Conservation (phyloP, 2,888 invertebrate genomes). For the Venustoraphidia nigricollis region DNA sequence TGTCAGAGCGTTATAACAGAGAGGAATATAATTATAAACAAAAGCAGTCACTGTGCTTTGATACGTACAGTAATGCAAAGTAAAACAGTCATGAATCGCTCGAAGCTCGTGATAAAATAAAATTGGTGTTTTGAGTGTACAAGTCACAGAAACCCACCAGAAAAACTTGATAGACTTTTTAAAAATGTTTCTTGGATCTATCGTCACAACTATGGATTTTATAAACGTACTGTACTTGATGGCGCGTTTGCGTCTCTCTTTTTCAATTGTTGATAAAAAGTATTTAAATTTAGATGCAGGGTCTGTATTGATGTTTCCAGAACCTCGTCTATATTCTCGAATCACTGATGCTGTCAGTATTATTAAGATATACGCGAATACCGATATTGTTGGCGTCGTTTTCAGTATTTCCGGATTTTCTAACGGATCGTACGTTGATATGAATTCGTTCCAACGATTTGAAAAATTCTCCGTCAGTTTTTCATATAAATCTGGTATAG, state of each 20-base stretch:
- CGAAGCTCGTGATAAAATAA: constrained; percentile 26
- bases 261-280: constrained; percentile 22
- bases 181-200: constrained; percentile 28
- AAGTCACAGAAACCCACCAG: constrained; percentile 19
- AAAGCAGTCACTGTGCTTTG: constrained; percentile 23
- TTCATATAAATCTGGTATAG: constrained; percentile 48
- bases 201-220: constrained; percentile 24
- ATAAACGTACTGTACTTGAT: constrained; percentile 20
- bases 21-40: constrained; percentile 28
- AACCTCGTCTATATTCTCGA: constrained; percentile 42
- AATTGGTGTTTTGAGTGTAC: constrained; percentile 23
- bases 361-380: constrained; percentile 43
- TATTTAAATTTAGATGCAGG: constrained; percentile 31
- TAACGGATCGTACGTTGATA: constrained; percentile 60
- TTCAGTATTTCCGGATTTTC: constrained; percentile 53
- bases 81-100: constrained; percentile 25
- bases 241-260: constrained; percentile 21
- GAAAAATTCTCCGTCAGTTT: constrained; percentile 51
- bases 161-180: constrained; percentile 20
- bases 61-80: constrained; percentile 23
- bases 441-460: constrained; percentile 67
- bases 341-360: constrained; percentile 48
- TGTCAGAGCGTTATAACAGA: constrained; percentile 25
- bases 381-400: constrained; percentile 38
- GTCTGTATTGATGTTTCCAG: constrained; percentile 28